Conservation (phyloP, 2,888 invertebrate genomes). For the Dendrolimus houi region DNA sequence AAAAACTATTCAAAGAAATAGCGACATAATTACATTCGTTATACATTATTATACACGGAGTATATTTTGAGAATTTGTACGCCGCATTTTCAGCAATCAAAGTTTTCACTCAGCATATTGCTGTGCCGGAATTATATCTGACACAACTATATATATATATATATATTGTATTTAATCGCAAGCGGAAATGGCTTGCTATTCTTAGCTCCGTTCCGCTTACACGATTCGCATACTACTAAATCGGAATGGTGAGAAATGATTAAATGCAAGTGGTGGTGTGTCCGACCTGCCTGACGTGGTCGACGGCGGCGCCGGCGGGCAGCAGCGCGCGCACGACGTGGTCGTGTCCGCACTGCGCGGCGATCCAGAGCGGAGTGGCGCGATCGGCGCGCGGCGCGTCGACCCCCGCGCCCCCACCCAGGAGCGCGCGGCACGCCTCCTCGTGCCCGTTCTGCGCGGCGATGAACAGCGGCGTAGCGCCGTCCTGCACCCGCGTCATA, state of each 20-base stretch:
- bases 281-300: conserved; percentile 85
- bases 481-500: conserved; percentile 79
- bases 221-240: conserved; percentile 59
- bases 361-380: conserved; percentile 95
- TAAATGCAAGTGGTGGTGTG: too few species aligned
- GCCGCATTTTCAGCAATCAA: too few species aligned
- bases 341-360: conserved; percentile 95
- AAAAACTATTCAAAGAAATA: too few species aligned
- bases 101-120: too few species aligned
- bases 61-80: too few species aligned
- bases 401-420: conserved; percentile 83
- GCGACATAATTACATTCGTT: too few species aligned
- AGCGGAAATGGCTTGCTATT: conserved; percentile 81
- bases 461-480: conserved; percentile 93
- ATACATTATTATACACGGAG: too few species aligned
- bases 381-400: conserved; percentile 88
- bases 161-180: conserved; percentile 81
- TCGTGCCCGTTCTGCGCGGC: conserved; percentile 96
- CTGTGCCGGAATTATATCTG: too few species aligned
- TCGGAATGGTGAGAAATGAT: too few species aligned
- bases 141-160: conserved; percentile 75
- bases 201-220: conserved; percentile 77
- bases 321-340: conserved; percentile 86
- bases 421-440: conserved; percentile 83
- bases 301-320: conserved; percentile 86